These are phyloP conservation scores for Aphidius ervi DNA, from an alignment of 1,140 invertebrate species.

Conservation along the genomic window DNA sequence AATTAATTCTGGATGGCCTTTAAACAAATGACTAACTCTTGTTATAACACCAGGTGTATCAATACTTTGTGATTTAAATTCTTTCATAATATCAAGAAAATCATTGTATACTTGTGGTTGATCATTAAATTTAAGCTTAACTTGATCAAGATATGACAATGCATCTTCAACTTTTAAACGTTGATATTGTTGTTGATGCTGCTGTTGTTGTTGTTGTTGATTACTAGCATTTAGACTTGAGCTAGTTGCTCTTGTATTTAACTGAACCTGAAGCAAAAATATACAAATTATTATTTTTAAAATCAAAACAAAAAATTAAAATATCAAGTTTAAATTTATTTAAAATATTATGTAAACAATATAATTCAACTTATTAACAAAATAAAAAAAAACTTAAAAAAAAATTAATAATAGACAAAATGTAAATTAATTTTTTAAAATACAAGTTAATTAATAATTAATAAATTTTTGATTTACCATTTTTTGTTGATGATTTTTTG, in stretches of 20 bases:
- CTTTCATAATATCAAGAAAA: conserved; percentile 99
- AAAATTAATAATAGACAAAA: no score
- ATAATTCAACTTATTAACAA: no score
- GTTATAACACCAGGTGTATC: conserved; percentile 98
- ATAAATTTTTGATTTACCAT: no score
- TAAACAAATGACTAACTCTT: conserved; percentile 94
- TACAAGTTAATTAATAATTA: no score
- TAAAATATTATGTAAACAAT: no score
- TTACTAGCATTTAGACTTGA: conserved; percentile 37
- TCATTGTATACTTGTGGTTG: conserved; percentile 98
- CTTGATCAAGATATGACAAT: conserved; percentile 95
- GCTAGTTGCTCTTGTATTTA: conserved; percentile 42
- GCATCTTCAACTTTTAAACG: conserved; percentile 96
- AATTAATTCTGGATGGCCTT: conserved; percentile 95
- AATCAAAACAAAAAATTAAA: no score
- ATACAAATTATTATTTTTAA: no score
- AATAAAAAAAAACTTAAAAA: no score
- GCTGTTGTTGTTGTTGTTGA: conserved; percentile 15
- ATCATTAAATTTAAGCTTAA: conserved; percentile 95
- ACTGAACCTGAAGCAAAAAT: conserved; percentile 39
- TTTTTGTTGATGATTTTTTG: conserved; percentile 47
- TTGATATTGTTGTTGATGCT: conserved; percentile 61
- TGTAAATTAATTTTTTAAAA: no score
- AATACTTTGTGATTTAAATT: conserved; percentile 98
- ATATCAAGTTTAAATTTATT: no score